Percentiles rank a stretch among this genome's conserved stretches.
Evolutionary conservation across 2,888 invertebrate species (phyloP).

Genomic region (Leptopilina myrica): DNA sequence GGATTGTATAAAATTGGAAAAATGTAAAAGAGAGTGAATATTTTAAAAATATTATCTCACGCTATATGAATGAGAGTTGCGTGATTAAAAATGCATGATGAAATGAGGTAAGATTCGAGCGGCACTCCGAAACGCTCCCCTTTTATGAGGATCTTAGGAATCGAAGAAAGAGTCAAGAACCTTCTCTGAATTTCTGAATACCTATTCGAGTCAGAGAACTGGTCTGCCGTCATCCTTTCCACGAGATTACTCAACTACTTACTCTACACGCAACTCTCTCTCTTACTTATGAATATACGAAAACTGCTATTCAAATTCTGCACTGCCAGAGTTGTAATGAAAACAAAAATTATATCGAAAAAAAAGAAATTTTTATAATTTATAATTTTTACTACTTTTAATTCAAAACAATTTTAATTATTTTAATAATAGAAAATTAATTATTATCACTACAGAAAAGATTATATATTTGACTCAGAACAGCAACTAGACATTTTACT

Average conservation of each 20-base stretch:
- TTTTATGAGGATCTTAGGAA: conserved; percentile 71
- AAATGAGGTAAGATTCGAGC: conserved; percentile 59
- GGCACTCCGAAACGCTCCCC: conserved; percentile 77
- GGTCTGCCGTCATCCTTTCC: conserved; percentile 69
- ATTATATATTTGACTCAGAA: too few relatives aligned
- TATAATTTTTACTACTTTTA: too few relatives aligned
- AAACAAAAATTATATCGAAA: too few relatives aligned
- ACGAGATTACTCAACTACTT: conserved; percentile 53
- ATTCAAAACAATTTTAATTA: too few relatives aligned
- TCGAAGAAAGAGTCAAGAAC: conserved; percentile 53
- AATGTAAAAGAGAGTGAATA: not conserved
- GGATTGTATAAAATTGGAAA: not conserved
- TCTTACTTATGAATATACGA: too few relatives aligned
- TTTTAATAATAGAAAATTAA: too few relatives aligned
- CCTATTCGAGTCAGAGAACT: conserved; percentile 71
- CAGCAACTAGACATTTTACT: too few relatives aligned
- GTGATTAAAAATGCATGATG: not conserved
- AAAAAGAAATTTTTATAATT: too few relatives aligned
- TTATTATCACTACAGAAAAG: too few relatives aligned
- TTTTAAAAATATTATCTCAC: not conserved
- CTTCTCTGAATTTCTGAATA: conserved; percentile 53
- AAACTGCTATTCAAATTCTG: too few relatives aligned
- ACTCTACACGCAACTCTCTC: not conserved
- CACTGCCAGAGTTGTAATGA: too few relatives aligned
- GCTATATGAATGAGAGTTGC: not conserved